Percentiles rank a stretch among this genome's conserved stretches.
Conservation (phyloP, 2,113 vertebrate species). For the Pituophis catenifer region DNA sequence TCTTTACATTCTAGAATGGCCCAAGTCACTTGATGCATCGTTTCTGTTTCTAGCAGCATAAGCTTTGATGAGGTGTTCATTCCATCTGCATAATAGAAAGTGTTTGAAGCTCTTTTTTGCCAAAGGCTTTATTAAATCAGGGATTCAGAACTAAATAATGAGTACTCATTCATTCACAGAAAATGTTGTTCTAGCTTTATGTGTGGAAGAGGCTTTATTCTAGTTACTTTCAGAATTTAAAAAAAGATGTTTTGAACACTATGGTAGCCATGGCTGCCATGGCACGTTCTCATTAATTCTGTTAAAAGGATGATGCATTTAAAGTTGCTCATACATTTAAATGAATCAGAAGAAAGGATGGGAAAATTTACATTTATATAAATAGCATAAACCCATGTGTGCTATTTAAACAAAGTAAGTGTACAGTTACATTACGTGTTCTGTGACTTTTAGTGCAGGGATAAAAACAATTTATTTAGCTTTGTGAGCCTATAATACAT, state of each 20-base stretch:
- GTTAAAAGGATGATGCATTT: not conserved
- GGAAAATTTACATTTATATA: not conserved
- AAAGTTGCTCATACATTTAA: not conserved
- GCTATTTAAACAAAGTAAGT: not conserved
- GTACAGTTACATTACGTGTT: not conserved
- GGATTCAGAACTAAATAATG: conserved; percentile 42
- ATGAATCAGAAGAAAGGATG: not conserved
- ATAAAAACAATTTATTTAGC: not conserved
- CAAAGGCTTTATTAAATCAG: conserved; percentile 46
- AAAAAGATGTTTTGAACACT: conserved; percentile 12
- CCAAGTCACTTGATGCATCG: conserved; percentile 20
- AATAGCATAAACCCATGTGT: not conserved
- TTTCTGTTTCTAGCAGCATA: not conserved
- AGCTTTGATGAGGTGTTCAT: conserved; percentile 32
- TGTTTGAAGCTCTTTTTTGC: conserved; percentile 47
- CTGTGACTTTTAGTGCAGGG: not conserved
- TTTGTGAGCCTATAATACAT: not conserved
- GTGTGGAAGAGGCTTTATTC: conserved; percentile 20
- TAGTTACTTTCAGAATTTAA: conserved; percentile 42
- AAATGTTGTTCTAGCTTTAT: conserved; percentile 24
- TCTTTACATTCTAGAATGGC: conserved; percentile 26
- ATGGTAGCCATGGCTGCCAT: conserved; percentile 3
- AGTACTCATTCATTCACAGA: conserved; percentile 39
- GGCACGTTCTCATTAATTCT: conserved; percentile 12
- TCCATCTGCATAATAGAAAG: conserved; percentile 30